Evolutionary conservation across 2,797 vertebrate species (phyloP), one percentile per base, ranked within the genome.

Genomic region (Ispidina lecontei): DNA sequence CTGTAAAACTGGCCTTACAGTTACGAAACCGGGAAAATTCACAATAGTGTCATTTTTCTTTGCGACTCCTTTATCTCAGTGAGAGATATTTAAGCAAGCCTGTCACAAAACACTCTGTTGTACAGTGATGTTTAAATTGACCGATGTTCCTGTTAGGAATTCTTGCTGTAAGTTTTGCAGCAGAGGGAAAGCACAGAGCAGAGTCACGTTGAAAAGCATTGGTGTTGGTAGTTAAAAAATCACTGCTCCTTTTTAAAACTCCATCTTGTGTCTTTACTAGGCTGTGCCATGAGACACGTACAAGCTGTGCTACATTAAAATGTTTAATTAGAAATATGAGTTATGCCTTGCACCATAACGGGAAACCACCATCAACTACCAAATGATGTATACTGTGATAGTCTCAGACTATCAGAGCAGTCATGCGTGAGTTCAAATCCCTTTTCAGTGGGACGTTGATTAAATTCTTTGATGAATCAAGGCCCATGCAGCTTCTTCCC

Each of bases 371-470:
- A 75, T 78, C 84, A 94, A 81, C 44, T 21, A 68, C 62, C 33
- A 82, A 80, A 83, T 75, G 80, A 83, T 26, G 26, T 69, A 59
- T 55, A 93, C 58, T 71, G 69, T 74, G 37, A 77, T 58, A 77
- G 52, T 65, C 65, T 91, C 51, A 83, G 47, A 58, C 72, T 91
- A 85, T 71, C 87, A 83, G 79, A 89, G 84, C 82, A 96, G 87
- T 89, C 91, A 83, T 85, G 89, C 72, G 6, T 83, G 89, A 87
- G 67, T 78, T 92, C 84, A 95, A 94, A 93, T 91, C 75, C 78
- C 69, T 85, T 94, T 95, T 87, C 93, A 83, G 92, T 85, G 51
- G 22, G 91, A 87, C 59, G 65, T 8, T 94, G 91, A 95, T 95
- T 93, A 93, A 94, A 90, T 62, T 84, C 86, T 94, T 90, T 90